These are phyloP conservation scores for Nemotelus nigrinus DNA, from an alignment of 2,888 invertebrate species.

Conservation along the genomic window DNA sequence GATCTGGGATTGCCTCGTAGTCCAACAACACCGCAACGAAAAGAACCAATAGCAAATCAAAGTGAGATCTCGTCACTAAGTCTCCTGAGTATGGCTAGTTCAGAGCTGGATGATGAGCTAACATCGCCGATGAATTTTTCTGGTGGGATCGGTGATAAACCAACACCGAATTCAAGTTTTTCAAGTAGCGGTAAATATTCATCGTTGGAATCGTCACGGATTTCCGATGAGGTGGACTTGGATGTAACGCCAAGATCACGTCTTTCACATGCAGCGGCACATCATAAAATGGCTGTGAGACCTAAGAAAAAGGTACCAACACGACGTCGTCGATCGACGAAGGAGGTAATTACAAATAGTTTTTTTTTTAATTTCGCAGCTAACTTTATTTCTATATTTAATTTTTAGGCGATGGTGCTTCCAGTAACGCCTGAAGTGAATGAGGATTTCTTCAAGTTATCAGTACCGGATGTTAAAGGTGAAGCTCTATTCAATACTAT, in stretches of 20 bases:
- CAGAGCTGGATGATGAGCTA: constrained; percentile 74
- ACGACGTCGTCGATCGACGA: background rate
- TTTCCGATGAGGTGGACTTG: constrained; percentile 59
- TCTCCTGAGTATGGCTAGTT: constrained; percentile 82
- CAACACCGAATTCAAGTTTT: constrained; percentile 44
- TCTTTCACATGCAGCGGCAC: constrained; percentile 81
- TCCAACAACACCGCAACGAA: constrained; percentile 76
- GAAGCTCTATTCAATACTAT: background rate
- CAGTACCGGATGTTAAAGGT: constrained; percentile 70
- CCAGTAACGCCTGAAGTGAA: constrained; percentile 81
- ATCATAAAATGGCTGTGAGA: constrained; percentile 81
- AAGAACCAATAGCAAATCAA: constrained; percentile 59
- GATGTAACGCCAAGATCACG: constrained; percentile 65
- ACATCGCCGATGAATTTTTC: constrained; percentile 45
- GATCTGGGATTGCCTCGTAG: constrained; percentile 80
- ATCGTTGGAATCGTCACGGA: constrained; percentile 12
- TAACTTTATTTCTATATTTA: background rate
- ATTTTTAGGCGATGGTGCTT: constrained; percentile 67
- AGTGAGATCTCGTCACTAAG: constrained; percentile 61
- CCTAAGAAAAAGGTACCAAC: constrained; percentile 75
- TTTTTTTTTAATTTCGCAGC: no score
- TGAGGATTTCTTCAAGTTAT: constrained; percentile 75
- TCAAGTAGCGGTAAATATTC: constrained; percentile 40
- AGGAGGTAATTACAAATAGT: background rate
- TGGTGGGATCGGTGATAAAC: constrained; percentile 36